A percentile compares a stretch with the other conserved stretches of the same genome.
Evolutionary conservation across 2,888 invertebrate species (phyloP).

Genomic region (Eupithecia centaureata): DNA sequence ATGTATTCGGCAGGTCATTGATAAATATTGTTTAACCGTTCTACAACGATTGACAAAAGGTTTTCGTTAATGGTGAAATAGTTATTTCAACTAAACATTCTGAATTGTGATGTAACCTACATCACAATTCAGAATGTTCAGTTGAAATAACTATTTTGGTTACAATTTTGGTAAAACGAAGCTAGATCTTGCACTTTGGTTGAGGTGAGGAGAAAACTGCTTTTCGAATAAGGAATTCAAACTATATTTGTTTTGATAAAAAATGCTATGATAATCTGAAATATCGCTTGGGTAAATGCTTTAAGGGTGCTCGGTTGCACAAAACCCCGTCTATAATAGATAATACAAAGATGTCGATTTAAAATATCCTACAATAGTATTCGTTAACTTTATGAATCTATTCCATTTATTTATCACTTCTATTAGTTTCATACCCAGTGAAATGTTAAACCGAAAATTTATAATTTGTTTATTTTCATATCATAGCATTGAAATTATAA

Average conservation of each 20-base stretch:
- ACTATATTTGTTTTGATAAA: not conserved
- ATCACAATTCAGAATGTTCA: too few species aligned
- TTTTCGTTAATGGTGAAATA: not conserved
- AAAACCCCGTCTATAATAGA: not conserved
- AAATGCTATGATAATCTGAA: not conserved
- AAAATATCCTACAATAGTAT: not conserved
- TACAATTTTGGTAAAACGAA: not conserved
- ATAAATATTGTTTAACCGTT: too few species aligned
- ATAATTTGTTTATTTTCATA: not conserved
- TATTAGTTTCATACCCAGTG: constrained; percentile 44
- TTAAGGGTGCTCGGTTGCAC: not conserved
- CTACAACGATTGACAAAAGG: not conserved
- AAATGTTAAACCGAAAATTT: constrained; percentile 36
- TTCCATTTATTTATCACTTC: constrained; percentile 37
- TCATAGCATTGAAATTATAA: not conserved
- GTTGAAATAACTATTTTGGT: not conserved
- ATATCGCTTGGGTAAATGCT: not conserved
- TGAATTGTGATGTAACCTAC: too few species aligned
- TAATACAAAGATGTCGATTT: not conserved
- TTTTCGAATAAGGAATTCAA: not conserved
- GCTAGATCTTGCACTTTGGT: not conserved
- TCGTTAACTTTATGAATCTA: not conserved
- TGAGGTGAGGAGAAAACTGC: not conserved
- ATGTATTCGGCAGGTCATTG: too few species aligned
- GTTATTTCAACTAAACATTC: not conserved